A percentile compares a stretch with the other conserved stretches of the same genome.
Conservation (phyloP, 2,888 invertebrate genomes). For the Cremastobaeus sp. region DNA sequence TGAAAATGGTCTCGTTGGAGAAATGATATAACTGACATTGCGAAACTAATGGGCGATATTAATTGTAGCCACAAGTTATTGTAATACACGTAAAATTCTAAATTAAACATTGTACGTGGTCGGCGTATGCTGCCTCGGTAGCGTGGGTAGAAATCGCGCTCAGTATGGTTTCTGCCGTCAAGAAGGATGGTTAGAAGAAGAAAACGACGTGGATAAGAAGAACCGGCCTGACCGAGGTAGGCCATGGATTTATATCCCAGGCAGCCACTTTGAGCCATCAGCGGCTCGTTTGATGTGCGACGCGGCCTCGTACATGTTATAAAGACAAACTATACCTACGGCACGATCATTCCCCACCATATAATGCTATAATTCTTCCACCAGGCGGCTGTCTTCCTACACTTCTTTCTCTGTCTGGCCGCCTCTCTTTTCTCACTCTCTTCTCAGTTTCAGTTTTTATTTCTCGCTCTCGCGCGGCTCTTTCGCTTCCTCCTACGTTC, state of each 20-base stretch:
- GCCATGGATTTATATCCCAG: conserved; percentile 77
- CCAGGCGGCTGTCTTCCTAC: conserved; percentile 62
- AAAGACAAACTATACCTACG: conserved; percentile 78
- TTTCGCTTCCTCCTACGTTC: conserved; percentile 30
- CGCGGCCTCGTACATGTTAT: conserved; percentile 77
- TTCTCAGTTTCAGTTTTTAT: conserved; percentile 42
- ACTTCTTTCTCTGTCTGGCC: conserved; percentile 57
- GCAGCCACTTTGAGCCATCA: conserved; percentile 78
- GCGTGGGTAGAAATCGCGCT: conserved; percentile 56
- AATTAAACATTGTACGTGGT: conserved; percentile 31
- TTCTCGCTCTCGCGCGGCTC: conserved; percentile 31
- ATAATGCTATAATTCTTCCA: conserved; percentile 76
- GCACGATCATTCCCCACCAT: conserved; percentile 76
- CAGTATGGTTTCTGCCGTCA: conserved; percentile 50
- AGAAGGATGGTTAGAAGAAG: conserved; percentile 52
- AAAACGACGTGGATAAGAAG: conserved; percentile 56
- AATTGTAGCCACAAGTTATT: no score
- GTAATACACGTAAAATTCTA: conserved; percentile 10
- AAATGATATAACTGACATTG: no score
- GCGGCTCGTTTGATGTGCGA: conserved; percentile 78
- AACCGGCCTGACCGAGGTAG: conserved; percentile 69
- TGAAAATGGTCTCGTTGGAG: no score
- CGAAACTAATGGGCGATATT: no score
- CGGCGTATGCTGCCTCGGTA: conserved; percentile 43
- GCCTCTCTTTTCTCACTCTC: conserved; percentile 42